phyloP scores from a whole-genome alignment of 2,797 vertebrate species.

The Spinus pinus region DNA sequence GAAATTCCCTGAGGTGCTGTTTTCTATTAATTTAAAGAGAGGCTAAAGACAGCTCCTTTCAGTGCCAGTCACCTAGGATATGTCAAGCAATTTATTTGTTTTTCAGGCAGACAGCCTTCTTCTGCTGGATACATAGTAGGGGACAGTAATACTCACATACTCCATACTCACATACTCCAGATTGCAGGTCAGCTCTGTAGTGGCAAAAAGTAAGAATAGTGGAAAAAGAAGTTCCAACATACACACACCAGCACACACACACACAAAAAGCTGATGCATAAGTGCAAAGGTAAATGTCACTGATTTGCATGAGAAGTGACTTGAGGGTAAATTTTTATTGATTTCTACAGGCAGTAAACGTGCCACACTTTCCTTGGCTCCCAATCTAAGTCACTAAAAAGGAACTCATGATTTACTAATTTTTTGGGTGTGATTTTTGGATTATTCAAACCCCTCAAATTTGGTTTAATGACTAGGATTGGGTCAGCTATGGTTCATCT shows the following conservation, averaged over 20 bases:
- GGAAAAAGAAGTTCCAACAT: neutral
- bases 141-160: neutral
- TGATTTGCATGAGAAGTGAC: neutral
- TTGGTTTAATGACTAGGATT: neutral
- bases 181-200: neutral
- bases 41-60: neutral
- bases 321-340: neutral
- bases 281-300: neutral
- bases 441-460: neutral
- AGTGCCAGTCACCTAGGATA: neutral
- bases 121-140: neutral
- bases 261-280: neutral
- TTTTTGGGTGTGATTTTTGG: neutral
- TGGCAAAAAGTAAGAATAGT: neutral
- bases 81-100: slow-evolving; percentile 13
- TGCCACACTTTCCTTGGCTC: neutral
- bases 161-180: neutral
- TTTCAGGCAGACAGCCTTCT: neutral
- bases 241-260: rapidly evolving
- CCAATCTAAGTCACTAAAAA: neutral
- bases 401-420: neutral
- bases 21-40: slow-evolving; percentile 39
- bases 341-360: neutral
- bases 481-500: neutral
- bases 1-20: neutral